phyloP scores from a whole-genome alignment of 2,888 invertebrate genomes.

The Bruchidius siliquastri region DNA sequence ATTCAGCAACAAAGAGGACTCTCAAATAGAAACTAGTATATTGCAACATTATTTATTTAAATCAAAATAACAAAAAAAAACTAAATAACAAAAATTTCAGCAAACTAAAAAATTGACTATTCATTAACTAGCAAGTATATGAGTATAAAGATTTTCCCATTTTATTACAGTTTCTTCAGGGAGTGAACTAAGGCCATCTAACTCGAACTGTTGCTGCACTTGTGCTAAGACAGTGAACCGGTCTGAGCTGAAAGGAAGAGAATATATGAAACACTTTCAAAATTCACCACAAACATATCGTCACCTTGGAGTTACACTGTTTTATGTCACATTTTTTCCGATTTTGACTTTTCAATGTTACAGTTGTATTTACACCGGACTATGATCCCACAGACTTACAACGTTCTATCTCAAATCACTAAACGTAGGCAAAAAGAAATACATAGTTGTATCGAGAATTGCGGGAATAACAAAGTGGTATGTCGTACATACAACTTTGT shows the following conservation, averaged over 20 bases:
- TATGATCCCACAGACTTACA: too few species aligned
- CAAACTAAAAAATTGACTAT: not conserved
- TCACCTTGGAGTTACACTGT: too few species aligned
- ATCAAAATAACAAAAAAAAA: not conserved
- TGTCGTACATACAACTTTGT: too few species aligned
- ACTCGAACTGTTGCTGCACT: conserved; percentile 22
- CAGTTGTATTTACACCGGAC: too few species aligned
- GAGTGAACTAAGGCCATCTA: conserved; percentile 36
- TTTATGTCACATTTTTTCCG: too few species aligned
- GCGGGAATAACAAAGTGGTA: too few species aligned
- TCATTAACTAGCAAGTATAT: conserved; percentile 25
- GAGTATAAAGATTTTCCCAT: conserved; percentile 35
- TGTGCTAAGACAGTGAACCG: conserved; percentile 32
- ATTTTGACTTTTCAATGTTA: too few species aligned
- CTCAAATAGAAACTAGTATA: not conserved
- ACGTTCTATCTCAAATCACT: too few species aligned
- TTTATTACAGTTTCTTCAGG: conserved; percentile 29
- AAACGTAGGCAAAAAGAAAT: too few species aligned
- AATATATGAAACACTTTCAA: not conserved
- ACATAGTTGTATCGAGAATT: too few species aligned
- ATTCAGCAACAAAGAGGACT: too few species aligned
- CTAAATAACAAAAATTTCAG: not conserved
- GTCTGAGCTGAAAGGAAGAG: conserved; percentile 34
- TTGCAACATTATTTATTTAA: not conserved
- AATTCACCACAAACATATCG: too few species aligned